Evolutionary conservation across 2,113 vertebrate genomes (phyloP).

Genomic region (Odocoileus hemionus): DNA sequence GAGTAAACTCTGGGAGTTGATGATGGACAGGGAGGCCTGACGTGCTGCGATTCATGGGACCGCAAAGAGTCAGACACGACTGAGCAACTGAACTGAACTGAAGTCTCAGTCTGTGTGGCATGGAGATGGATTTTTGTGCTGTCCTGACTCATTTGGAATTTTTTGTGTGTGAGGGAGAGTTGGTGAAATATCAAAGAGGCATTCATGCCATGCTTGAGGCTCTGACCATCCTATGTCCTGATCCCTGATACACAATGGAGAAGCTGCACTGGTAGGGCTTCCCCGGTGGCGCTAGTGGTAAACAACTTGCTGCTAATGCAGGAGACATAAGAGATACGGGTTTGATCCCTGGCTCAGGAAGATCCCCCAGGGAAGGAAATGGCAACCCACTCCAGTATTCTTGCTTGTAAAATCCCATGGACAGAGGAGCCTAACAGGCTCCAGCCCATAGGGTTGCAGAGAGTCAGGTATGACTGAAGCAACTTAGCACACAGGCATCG

Average conservation of each 20-base stretch:
- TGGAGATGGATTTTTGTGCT: not conserved
- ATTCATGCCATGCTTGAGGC: not conserved
- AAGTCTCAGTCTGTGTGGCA: not conserved
- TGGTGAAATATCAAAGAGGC: not conserved
- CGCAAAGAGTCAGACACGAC: too few relatives aligned
- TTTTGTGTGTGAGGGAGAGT: fast-evolving
- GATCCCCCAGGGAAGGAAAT: not conserved
- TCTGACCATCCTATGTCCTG: not conserved
- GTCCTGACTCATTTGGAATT: not conserved
- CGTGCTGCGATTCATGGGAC: too few relatives aligned
- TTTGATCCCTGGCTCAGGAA: not conserved
- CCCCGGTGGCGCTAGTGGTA: not conserved
- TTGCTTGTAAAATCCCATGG: not conserved
- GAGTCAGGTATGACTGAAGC: not conserved
- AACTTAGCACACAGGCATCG: not conserved
- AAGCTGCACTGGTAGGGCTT: not conserved
- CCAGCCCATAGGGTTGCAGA: not conserved
- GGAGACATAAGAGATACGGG: not conserved
- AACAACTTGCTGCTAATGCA: not conserved
- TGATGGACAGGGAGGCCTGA: too few relatives aligned
- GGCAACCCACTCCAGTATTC: not conserved
- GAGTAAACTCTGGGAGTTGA: too few relatives aligned
- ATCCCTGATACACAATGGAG: not conserved
- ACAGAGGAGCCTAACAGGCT: not conserved
- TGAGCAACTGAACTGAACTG: too few relatives aligned